Evolutionary conservation across 2,113 vertebrate species (phyloP), one percentile per base, ranked within the genome.

Genomic region (Menidia beryllina): DNA sequence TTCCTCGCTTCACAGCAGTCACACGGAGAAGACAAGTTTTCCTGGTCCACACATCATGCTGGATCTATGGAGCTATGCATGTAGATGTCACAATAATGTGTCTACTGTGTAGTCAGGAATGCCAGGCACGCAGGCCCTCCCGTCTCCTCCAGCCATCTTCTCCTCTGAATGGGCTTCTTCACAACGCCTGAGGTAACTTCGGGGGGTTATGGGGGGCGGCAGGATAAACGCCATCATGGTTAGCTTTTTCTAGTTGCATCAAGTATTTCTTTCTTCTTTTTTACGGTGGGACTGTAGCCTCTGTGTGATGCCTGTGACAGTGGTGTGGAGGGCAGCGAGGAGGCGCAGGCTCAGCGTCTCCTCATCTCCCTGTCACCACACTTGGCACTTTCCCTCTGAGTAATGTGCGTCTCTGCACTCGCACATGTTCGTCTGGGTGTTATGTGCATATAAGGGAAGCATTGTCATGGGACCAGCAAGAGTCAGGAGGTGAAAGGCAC

Each of bases 31-130:
- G 57, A 77, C 52, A 73, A 75, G 72, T 67, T 86, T 79, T 86
- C 83, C 80, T 85, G 77, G 72, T 71, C 81, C 81, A 66, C 48
- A 52, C 45, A 86, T 86, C 78, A 86, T 25, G 56, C 81, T 81
- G 78, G 71, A 79, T 86, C 82, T 63, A 62, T 87, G 76, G 68
- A 72, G 61, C 82, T 23, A 79, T 86, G 79, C 82, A 84, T 89
- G 86, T 84, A 87, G 89, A 81, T 91, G 89, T 90, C 89, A 92
- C 91, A 90, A 92, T 91, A 93, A 92, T 91, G 90, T 91, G 77
- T 89, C 89, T 86, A 88, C 90, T 93, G 88, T 93, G 86, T 85
- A 70, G 77, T 79, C 77, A 85, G 86, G 91, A 92, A 94, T 93
- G 89, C 75, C 66, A 79, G 86, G 90, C 88, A 93, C 80, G 86